Base-by-base conservation (phyloP, 1,140 invertebrate species). In the Liolophura sinensis region DNA sequence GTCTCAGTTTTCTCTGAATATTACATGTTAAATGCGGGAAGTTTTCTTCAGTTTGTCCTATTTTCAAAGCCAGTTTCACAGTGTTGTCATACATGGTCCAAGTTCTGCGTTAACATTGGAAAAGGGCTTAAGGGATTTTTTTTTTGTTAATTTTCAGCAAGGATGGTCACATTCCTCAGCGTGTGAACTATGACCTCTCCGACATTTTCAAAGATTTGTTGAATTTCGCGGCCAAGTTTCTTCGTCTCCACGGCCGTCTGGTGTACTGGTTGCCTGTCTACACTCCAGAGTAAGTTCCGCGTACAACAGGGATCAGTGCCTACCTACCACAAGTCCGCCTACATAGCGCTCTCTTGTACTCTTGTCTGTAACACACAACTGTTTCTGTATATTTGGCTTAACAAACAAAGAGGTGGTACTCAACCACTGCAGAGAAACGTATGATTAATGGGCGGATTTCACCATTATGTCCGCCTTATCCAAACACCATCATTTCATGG, bases 221-320 rank as follows among this genome's bases (percentile, higher is more conserved):
- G 16, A 86, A 88, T 69, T 96, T 97, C 85, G 88, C 93, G 7
- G 91, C 91, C 0, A 88, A 86, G 67, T 90, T 93, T 86, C 86
- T 98, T 50, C 88, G 86, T 73, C 64, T 93, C 5, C 88, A 90
- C 46, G 91, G 94, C 0, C 85, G 92, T 73, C 84, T 98, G 18
- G 94, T 97, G 0, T 96, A 91, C 85, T 98, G 95, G 95, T 89
- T 96, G 77, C 96, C 96, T 59, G 86, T 96, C 60, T 91, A 91
- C 67, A 78, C 73, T 72, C 72, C 74, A 40, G 71, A 81, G 82
- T 85, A 75, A 74, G 80, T 82, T 56, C 12, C 12, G 31, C 27
- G 12, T 25, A 48, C 4, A 12, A 48, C 20, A 7, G 40, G 22
- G 22, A 57, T 9, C 1, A 18, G 1, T 31, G 31, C 20, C n/a